Evolutionary conservation across 2,888 invertebrate genomes (phyloP), one percentile per base, ranked within the genome.

Genomic region (Diarsia dahlii): DNA sequence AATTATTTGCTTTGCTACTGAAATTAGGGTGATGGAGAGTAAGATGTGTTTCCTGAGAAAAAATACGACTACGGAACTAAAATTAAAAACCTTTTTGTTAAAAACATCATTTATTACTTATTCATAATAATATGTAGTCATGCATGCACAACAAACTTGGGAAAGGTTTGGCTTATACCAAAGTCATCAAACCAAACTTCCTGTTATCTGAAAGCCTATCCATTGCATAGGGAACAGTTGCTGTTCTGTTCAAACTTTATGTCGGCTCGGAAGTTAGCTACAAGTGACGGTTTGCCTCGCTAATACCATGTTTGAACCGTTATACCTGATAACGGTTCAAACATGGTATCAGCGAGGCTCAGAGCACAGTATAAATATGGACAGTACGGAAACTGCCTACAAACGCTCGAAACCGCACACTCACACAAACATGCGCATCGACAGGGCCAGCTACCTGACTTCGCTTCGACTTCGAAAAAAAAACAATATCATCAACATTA

Each of bases 91-190:
- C 2, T 56, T 28, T 34, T 12, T 69, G 0, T 46, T 69, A 74
- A 65, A 64, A 71, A 64, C 23, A 20, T 52, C 46, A 74, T 84
- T 84, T 84, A 84, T 84, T 84, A 62, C 68, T 71, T 78, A 78
- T 34, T 20, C 5, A 50, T 50, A 78, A 28, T n/a, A n/a, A n/a
- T n/a, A n/a, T 0, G 10, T 15, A 45, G 46, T 64, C 46, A 28
- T 54, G 2, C 52, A n/a, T 54, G 2, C 52, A 60, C 46, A 69
- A 45, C 9, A 79, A 39, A 58, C 48, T 54, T 54, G 56, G 50
- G 10, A 54, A 64, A 34, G 39, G 10, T 18, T 78, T 54, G 13
- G 6, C 3, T n/a, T 48, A 23, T 48, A 15, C n/a, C 39, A 48
- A 54, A 28, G 3, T 28, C 34, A n/a, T 23, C 45, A 48, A 56